phyloP scores from a whole-genome alignment of 2,797 vertebrate species.

The Urosaurus nigricauda region DNA sequence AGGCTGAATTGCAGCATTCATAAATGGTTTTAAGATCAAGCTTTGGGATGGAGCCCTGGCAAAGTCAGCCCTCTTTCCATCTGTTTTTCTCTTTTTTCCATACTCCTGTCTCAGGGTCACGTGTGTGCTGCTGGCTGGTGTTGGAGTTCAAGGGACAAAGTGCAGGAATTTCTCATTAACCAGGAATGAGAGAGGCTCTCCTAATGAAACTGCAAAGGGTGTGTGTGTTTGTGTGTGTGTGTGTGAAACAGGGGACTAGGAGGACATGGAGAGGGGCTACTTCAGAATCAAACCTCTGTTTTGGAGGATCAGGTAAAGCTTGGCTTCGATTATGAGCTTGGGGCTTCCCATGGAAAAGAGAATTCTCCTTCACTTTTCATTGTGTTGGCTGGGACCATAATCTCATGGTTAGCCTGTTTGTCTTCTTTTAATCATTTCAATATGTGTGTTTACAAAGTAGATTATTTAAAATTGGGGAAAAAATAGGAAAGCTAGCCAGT shows the following conservation, averaged over 20 bases:
- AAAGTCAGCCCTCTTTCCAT: not conserved
- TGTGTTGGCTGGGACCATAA: not conserved
- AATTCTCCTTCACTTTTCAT: not conserved
- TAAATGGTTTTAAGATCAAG: not conserved
- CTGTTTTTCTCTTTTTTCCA: not conserved
- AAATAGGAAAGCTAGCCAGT: not conserved
- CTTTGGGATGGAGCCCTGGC: not conserved
- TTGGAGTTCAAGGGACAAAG: conserved; percentile 77
- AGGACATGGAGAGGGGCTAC: not conserved
- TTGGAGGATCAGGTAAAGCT: not conserved
- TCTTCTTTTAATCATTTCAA: not conserved
- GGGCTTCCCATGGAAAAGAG: not conserved
- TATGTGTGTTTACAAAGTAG: not conserved
- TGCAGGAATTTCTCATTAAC: conserved; percentile 84
- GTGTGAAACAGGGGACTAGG: conserved; percentile 8
- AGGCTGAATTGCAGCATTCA: not conserved
- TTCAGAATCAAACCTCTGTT: not conserved
- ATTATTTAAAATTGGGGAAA: not conserved
- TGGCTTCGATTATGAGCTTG: too few species aligned
- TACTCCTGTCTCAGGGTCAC: conserved; percentile 56
- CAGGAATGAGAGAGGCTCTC: conserved; percentile 62
- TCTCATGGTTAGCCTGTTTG: not conserved
- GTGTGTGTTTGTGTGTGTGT: conserved; percentile 7
- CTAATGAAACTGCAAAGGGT: conserved; percentile 61
- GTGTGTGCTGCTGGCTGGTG: conserved; percentile 27